These are phyloP conservation scores for Nasonia vitripennis DNA, from an alignment of 1,140 invertebrate genomes.

Conservation along the genomic window DNA sequence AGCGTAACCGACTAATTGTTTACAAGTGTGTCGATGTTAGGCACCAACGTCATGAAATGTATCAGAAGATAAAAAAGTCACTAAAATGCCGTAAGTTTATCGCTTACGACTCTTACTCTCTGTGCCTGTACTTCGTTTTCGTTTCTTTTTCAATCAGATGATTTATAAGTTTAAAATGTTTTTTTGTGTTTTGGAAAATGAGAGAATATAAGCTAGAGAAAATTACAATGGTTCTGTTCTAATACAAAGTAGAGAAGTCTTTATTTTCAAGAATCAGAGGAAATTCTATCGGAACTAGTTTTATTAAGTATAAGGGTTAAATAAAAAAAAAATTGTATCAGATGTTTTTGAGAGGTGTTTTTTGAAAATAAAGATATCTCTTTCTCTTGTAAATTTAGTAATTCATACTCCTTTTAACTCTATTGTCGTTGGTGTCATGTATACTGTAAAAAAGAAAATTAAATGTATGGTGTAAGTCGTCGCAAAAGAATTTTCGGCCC, in stretches of 20 bases:
- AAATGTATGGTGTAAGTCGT: conserved; percentile 20
- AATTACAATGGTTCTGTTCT: conserved; percentile 27
- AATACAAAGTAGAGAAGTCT: background rate
- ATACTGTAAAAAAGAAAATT: conserved; percentile 20
- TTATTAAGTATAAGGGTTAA: background rate
- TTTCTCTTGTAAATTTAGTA: conserved; percentile 26
- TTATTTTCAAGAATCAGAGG: conserved; percentile 21
- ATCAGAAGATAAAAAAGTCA: conserved; percentile 12
- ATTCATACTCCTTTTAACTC: conserved; percentile 12
- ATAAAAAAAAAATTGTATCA: background rate
- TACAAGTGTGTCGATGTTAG: background rate
- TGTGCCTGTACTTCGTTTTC: conserved; percentile 13
- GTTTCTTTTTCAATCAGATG: background rate
- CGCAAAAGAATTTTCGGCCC: background rate
- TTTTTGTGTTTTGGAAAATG: conserved; percentile 27
- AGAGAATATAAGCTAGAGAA: conserved; percentile 19
- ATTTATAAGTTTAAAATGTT: background rate
- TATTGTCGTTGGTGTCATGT: conserved; percentile 39
- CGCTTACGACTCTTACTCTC: conserved; percentile 15
- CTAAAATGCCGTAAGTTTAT: conserved; percentile 24
- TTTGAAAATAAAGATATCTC: conserved; percentile 28
- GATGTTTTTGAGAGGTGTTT: conserved; percentile 20
- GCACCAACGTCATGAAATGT: conserved; percentile 14
- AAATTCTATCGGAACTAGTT: conserved; percentile 34
- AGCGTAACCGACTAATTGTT: conserved; percentile 27